Conservation (phyloP, 2,797 vertebrate species). For the Sarcophilus harrisii region DNA sequence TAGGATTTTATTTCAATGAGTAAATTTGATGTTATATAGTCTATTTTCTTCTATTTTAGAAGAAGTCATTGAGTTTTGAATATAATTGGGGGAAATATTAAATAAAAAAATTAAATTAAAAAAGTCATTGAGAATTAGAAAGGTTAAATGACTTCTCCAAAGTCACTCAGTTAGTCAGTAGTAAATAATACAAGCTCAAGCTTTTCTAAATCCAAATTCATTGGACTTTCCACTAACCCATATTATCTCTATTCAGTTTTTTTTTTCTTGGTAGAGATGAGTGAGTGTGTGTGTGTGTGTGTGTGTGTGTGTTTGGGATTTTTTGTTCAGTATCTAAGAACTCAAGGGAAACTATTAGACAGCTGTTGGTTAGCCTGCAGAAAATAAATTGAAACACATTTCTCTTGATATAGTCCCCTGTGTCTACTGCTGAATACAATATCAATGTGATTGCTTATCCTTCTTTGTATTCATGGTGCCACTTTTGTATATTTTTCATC, state of each 20-base stretch:
- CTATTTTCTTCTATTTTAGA: neutral
- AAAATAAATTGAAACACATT: conserved; percentile 52
- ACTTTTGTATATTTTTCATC: conserved; percentile 9
- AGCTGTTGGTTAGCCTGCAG: conserved; percentile 35
- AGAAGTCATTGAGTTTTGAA: neutral
- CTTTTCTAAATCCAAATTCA: neutral
- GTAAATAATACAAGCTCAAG: neutral
- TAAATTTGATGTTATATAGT: neutral
- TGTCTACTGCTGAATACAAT: conserved; percentile 41
- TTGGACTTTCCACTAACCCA: neutral
- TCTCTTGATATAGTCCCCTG: conserved; percentile 41
- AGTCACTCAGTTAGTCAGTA: neutral
- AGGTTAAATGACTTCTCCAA: neutral
- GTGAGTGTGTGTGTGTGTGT: conserved; percentile 2
- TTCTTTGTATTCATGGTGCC: conserved; percentile 29
- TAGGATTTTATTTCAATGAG: neutral
- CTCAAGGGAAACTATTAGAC: conserved; percentile 52
- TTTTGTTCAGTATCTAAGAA: neutral
- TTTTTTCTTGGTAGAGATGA: conserved; percentile 24
- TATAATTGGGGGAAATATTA: too few species aligned
- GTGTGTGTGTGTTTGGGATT: neutral
- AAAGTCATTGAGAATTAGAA: neutral
- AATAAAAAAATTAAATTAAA: too few species aligned
- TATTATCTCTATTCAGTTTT: neutral
- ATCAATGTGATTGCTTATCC: conserved; percentile 31